Evolutionary conservation across 2,113 vertebrate genomes (phyloP), one percentile per base, ranked within the genome.

Genomic region (Dolichallabes microphthalmus): DNA sequence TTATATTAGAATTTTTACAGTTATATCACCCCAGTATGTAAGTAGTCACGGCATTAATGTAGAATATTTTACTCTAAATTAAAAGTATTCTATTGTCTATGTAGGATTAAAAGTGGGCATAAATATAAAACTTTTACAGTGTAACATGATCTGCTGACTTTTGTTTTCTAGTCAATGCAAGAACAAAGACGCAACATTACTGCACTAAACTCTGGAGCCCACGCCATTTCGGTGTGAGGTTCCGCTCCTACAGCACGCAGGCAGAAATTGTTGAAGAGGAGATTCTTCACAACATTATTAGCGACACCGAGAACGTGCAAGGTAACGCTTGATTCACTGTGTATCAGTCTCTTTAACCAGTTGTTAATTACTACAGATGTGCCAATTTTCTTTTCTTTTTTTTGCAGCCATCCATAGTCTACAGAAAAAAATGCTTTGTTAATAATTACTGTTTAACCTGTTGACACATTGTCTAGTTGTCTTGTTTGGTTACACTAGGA

Each of bases 201-300:
- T 32, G 58, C 79, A 88, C 85, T 76, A 82, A 60, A 58, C 1
- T 86, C 79, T 69, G 74, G 30, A 91, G 82, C 79, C 86, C 58
- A 20, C 89, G 75, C 14, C 27, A 50, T 30, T 82, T 87, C 1
- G 79, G 84, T 39, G 84, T 88, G 10, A 25, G 88, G 77, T 6
- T 88, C 32, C 92, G 81, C 83, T 35, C 3, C 0, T 97, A 96
- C 91, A 97, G 96, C 92, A 96, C 96, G 0, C 96, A 96, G 15
- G 95, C 93, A 0, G 95, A 96, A 90, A 94, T 82, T 84, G 94
- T 90, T 52, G 88, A 95, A 39, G 95, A 95, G 0, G 94, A 95
- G 85, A 89, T 93, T 10, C 92, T 96, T 73, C 97, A 96, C 91
- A 96, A 88, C 52, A 96, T 98, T 92, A 96, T 96, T 90, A 94